Conservation (phyloP, 2,797 vertebrate species). For the Otolemur crassicaudatus region DNA sequence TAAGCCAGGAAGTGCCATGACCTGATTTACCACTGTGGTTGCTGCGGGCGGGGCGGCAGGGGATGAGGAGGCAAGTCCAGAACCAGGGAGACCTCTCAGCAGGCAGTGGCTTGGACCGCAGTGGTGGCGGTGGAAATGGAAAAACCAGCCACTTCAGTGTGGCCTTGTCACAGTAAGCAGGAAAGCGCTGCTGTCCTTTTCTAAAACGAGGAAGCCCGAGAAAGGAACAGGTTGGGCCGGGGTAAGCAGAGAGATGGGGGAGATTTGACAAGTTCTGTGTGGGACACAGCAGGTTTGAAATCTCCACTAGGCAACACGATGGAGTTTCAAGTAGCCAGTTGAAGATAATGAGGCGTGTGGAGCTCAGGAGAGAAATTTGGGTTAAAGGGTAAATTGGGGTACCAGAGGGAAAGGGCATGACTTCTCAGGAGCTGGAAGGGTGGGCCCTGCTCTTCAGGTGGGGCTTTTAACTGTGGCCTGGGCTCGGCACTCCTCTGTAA, state of each 20-base stretch:
- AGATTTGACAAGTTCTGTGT: neutral
- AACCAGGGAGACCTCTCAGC: neutral
- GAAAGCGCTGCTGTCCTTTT: neutral
- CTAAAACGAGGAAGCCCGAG: neutral
- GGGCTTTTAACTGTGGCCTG: neutral
- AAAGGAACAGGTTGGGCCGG: neutral
- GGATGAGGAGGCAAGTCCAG: neutral
- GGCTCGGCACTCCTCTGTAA: neutral
- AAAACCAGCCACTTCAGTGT: neutral
- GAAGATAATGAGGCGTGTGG: neutral
- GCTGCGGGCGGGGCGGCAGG: neutral
- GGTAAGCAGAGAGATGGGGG: too few relatives aligned
- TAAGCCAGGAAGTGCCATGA: neutral
- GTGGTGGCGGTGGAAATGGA: neutral
- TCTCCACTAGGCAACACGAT: neutral
- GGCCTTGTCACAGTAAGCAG: neutral
- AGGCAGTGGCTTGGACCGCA: neutral
- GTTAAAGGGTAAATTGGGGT: too few relatives aligned
- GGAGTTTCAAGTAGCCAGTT: neutral
- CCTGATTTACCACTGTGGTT: neutral
- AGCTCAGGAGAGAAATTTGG: neutral
- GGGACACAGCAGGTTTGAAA: neutral
- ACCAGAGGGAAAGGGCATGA: neutral
- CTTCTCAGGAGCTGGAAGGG: neutral
- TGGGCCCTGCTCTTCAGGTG: neutral